Percentiles rank a stretch among this genome's conserved stretches.
Conservation (phyloP, 2,888 invertebrate genomes). For the Selenia dentaria region DNA sequence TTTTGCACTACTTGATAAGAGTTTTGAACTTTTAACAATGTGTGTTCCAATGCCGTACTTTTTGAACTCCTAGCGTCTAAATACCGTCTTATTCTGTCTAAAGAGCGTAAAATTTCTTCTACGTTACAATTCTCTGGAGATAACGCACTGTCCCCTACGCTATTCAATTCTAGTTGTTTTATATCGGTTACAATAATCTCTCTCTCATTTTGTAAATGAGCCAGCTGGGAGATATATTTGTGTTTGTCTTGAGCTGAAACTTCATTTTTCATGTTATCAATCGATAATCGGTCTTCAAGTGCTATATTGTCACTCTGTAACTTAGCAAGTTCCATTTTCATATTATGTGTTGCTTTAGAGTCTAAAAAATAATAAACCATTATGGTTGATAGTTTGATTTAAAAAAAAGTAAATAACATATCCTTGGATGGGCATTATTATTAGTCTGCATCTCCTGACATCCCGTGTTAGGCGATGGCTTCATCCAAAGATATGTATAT, state of each 20-base stretch:
- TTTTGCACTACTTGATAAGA: conserved; percentile 67
- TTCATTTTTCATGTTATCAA: conserved; percentile 49
- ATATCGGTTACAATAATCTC: conserved; percentile 60
- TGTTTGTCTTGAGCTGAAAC: conserved; percentile 50
- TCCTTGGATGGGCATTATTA: too few species aligned
- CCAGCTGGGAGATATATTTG: conserved; percentile 52
- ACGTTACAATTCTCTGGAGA: conserved; percentile 48
- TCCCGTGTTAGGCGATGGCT: too few species aligned
- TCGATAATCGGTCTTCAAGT: conserved; percentile 56
- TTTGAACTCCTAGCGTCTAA: conserved; percentile 53
- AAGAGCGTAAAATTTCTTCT: conserved; percentile 55
- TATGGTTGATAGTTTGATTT: too few species aligned
- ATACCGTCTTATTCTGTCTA: conserved; percentile 56
- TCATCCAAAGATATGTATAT: too few species aligned
- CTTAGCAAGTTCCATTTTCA: conserved; percentile 67
- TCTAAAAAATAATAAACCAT: too few species aligned
- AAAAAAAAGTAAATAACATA: too few species aligned
- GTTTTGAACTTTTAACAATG: conserved; percentile 60
- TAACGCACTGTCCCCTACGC: conserved; percentile 61
- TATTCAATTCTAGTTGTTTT: conserved; percentile 61
- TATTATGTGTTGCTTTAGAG: conserved; percentile 73
- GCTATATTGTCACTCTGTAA: conserved; percentile 54
- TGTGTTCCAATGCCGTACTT: conserved; percentile 56
- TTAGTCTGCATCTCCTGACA: too few species aligned
- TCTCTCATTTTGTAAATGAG: conserved; percentile 57